Evolutionary conservation across 2,888 invertebrate genomes (phyloP), one percentile per base, ranked within the genome.

Genomic region (Drosophila setosimentum): DNA sequence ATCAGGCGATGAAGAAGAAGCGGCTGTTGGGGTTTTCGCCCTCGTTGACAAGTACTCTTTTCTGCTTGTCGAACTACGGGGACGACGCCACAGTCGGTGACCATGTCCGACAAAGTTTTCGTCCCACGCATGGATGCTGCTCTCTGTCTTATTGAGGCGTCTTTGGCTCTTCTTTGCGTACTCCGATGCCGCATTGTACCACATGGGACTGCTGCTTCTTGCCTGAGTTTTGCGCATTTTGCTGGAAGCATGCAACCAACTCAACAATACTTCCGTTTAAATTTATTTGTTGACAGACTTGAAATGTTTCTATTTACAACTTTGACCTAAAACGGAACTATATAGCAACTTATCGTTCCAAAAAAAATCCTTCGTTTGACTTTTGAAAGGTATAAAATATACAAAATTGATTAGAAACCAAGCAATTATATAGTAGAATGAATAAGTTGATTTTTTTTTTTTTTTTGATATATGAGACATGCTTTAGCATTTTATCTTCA

Each of bases 251-350:
- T 62, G 57, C 65, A 73, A 75, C 60, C 63, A 79, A 72, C 88
- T 90, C 45, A 74, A 80, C 72, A 90, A 86, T 73, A 55, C 67
- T 90, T 86, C 72, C 83, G 77, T 60, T 71, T 35, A 68, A 88
- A 71, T 68, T 86, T 65, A 49, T 59, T 68, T 72, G 58, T 40
- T 58, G 35, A 51, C 86, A 88, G 79, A 29, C 65, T 90, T 59
- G 53, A 21, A 64, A 82, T 79, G 80, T 54, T 70, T 71, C 21
- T 49, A 49, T 45, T 35, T 35, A 40, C 58, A 53, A 63, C 57
- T 54, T 35, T 68, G 64, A 55, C 61, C 24, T 11, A 24, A 58
- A 55, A 11, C 1, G 3, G 5, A 32, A 35, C 32, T 35, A 2
- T 13, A n/a, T 6, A 18, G 32, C 16, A 32, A 10, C 16, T 49